Conservation (phyloP, 2,797 vertebrate species). For the Girardinus metallicus region DNA sequence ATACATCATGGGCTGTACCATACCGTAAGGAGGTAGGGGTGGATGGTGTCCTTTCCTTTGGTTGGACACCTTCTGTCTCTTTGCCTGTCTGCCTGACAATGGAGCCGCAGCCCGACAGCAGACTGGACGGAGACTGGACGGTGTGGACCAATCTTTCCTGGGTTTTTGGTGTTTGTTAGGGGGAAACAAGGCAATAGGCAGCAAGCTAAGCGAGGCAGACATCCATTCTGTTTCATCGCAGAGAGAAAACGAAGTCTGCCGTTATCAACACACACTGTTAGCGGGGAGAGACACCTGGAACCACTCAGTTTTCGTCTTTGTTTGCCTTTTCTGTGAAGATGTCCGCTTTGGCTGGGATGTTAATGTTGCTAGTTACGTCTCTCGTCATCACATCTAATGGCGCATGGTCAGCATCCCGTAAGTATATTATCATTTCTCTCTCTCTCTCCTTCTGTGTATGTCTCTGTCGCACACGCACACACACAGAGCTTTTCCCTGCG, state of each 20-base stretch:
- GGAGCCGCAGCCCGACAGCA: conserved; percentile 45
- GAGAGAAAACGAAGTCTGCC: conserved; percentile 21
- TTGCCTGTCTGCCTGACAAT: conserved; percentile 35
- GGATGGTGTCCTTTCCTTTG: conserved; percentile 43
- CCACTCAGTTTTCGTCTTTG: not conserved
- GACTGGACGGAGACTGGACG: conserved; percentile 19
- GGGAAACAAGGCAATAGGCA: not conserved
- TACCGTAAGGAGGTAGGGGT: conserved; percentile 26
- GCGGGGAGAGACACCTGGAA: not conserved
- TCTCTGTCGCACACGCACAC: not conserved
- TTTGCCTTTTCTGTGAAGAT: not conserved
- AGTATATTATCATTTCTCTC: conserved; percentile 53
- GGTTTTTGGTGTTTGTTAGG: not conserved
- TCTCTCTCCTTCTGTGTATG: not conserved
- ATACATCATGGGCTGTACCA: conserved; percentile 62
- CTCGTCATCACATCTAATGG: conserved; percentile 53
- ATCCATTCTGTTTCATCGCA: conserved; percentile 25
- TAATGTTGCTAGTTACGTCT: conserved; percentile 18
- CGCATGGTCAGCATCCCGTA: conserved; percentile 72
- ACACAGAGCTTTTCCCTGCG: not conserved
- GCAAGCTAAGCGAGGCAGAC: conserved; percentile 13
- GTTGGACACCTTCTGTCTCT: conserved; percentile 52
- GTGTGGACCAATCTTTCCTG: not conserved
- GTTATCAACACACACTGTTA: not conserved
- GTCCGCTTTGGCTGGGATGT: not conserved